phyloP scores from a whole-genome alignment of 2,797 vertebrate genomes.

The Labroides dimidiatus region DNA sequence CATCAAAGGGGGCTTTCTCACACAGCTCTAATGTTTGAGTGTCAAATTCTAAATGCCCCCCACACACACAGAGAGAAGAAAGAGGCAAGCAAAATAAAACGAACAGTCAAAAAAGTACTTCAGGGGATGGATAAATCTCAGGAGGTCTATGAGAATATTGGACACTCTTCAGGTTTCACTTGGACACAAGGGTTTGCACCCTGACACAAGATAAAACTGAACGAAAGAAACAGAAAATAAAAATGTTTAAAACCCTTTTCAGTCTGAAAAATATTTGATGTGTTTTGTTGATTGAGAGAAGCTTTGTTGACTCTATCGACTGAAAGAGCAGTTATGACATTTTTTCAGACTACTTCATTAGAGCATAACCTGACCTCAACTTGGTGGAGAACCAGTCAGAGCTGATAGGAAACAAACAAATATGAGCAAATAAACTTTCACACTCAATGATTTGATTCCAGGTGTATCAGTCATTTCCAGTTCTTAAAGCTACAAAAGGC shows the following conservation, averaged over 20 bases:
- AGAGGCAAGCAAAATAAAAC: constrained; percentile 26
- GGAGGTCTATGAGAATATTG: constrained; percentile 16
- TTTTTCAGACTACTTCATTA: no score
- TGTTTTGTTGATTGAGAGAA: no score
- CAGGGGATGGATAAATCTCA: constrained; percentile 16
- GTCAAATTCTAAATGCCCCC: constrained; percentile 49
- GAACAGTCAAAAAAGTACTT: constrained; percentile 21
- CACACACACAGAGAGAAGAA: constrained; percentile 29
- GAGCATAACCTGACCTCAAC: no score
- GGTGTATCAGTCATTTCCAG: no score
- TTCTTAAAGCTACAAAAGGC: no score
- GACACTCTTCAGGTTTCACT: constrained; percentile 32
- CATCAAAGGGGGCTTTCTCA: constrained; percentile 53
- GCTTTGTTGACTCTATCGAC: no score
- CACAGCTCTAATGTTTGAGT: constrained; percentile 13
- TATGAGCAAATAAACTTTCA: no score
- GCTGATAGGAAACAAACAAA: no score
- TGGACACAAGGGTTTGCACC: constrained; percentile 8
- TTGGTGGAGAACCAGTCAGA: no score
- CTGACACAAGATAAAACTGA: not conserved
- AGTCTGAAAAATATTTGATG: no score
- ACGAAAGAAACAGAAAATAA: not conserved
- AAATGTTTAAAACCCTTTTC: constrained; percentile 9
- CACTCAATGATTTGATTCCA: no score
- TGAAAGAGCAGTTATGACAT: no score